These are phyloP conservation scores for Pachyramphus minor DNA, from an alignment of 2,113 vertebrate species.

Conservation along the genomic window DNA sequence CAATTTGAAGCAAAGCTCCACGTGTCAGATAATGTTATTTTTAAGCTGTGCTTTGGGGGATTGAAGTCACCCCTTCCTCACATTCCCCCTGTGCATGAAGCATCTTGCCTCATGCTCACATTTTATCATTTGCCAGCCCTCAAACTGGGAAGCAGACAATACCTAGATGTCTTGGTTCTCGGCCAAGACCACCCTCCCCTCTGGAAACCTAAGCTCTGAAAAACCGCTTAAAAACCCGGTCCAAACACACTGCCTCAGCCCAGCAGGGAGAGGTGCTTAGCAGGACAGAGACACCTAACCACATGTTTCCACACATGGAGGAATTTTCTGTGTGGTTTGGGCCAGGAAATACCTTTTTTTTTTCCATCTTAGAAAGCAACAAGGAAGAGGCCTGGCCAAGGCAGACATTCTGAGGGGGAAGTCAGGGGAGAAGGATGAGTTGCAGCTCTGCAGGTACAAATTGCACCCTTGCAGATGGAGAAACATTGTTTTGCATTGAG, in stretches of 20 bases:
- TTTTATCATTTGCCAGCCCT: neutral
- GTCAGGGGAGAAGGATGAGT: neutral
- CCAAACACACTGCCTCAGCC: neutral
- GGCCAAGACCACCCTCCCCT: neutral
- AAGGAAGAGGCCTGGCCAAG: neutral
- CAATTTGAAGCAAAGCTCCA: neutral
- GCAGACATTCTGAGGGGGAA: neutral
- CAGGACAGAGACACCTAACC: neutral
- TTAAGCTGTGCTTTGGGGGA: neutral
- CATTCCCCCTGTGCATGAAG: neutral
- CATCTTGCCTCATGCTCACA: fast-evolving
- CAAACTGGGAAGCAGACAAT: neutral
- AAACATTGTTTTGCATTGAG: neutral
- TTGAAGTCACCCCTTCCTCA: neutral
- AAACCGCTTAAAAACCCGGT: neutral
- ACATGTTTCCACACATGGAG: neutral
- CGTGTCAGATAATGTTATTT: neutral
- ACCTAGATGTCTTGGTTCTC: neutral
- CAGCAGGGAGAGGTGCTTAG: neutral
- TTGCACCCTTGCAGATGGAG: neutral
- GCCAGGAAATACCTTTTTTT: neutral
- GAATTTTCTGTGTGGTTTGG: neutral
- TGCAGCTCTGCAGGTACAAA: neutral
- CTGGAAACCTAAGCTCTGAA: neutral
- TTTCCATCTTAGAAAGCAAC: neutral